Base-by-base conservation (phyloP, 2,113 vertebrate genomes). In the Falco punctatus region DNA sequence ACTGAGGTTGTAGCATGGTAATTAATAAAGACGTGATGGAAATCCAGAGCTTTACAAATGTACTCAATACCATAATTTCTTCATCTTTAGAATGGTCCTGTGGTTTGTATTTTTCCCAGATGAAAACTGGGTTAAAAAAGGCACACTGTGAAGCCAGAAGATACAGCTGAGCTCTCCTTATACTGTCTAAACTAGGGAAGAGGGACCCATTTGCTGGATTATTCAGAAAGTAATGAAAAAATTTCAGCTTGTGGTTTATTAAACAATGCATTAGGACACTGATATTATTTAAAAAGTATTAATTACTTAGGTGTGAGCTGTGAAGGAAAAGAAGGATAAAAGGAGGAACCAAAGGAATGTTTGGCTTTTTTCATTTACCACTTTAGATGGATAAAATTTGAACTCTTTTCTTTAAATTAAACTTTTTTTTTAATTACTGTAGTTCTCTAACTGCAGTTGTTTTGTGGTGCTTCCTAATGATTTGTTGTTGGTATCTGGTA, bases 401-500 rank as follows among this genome's bases (percentile, higher is more conserved):
- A 88, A 28, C 15, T 86, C 9, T 28, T 67, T 26, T 38, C 13
- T 74, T 61, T 58, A 78, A 85, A 2, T 66, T 24, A 91, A 87
- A 40, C 11, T 54, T 22, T 26, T 44, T 15, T 42, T 28, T 32
- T 49, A 58, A 66, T 83, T 82, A 51, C 30, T 78, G 38, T 30
- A 24, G 15, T 62, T 91, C 23, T 59, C 0, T 21, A 27, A 55
- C 5, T 55, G 9, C 26, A 71, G 40, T 33, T 79, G 20, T 24
- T 85, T 35, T 90, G 38, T 51, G 28, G 15, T 54, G 69, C 30
- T 71, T 92, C 18, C 46, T 75, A 24, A 20, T 84, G 48, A 81
- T 92, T 69, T 95, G 23, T 38, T 92, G 35, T 57, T 96, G 57
- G 18, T 94, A 85, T 96, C 94, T 96, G 96, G 4, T 96, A 58